Base-by-base conservation (phyloP, 2,888 invertebrate genomes). In the Heliconius cydno region DNA sequence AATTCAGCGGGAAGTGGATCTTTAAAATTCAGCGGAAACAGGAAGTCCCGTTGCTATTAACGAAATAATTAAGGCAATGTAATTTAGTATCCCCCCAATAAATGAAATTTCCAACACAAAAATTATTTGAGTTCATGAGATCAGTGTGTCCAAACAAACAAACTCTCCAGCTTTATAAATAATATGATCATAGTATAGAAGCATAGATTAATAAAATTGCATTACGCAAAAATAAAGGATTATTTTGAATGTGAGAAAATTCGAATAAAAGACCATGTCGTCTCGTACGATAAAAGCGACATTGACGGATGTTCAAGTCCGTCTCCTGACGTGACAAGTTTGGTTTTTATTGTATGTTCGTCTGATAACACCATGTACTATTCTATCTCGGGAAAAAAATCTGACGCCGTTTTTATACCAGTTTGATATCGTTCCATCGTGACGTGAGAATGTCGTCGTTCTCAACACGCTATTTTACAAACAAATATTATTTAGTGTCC, bases 231-330 rank as follows among this genome's bases (percentile, higher is more conserved):
- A 19, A 65, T 28, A 66, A 66, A 28, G 63, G 10, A 22, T 28
- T 6, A 60, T 60, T 41, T 63, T 60, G 9, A 66, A 28, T 63
- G n/a, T 25, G 73, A 67, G 38, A 78, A 78, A 78, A 78, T 28
- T 66, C 46, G 34, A 66, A 66, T 66, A 46, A 65, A 66, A 78
- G 74, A 82, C 73, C 80, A 72, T 79, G 80, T 82, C 82, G 74
- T 75, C 78, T 75, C 76, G 65, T 84, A 83, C 83, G 82, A 81
- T 81, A 81, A 79, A 73, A 74, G 74, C 87, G 90, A 90, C 90
- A 89, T 86, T 89, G 91, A 90, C 87, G 86, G 86, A 91, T 90
- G 89, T 84, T 80, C 67, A 65, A 78, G 84, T 81, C 84, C 83
- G 84, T 77, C 84, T 83, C 74, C 57, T 57, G 38, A 80, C 71